These are phyloP conservation scores for Plebejus anna DNA, from an alignment of 2,888 invertebrate genomes.

Conservation along the genomic window DNA sequence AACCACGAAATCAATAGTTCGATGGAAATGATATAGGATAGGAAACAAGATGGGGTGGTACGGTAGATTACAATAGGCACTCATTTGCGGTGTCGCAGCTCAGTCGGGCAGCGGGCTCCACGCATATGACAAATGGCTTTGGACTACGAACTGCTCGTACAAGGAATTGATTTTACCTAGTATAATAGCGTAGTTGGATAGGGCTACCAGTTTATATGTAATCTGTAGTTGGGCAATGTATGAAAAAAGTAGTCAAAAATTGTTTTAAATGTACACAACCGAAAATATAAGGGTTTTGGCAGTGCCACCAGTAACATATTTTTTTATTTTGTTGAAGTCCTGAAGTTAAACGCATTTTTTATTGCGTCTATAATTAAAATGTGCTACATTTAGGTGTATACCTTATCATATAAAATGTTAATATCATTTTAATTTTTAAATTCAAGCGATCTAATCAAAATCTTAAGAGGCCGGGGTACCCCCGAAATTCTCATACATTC, in stretches of 20 bases:
- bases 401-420: too few relatives aligned
- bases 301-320: too few relatives aligned
- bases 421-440: too few relatives aligned
- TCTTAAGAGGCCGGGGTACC: too few relatives aligned
- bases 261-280: too few relatives aligned
- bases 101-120: not conserved
- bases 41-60: not conserved
- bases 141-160: constrained; percentile 2
- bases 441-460: too few relatives aligned
- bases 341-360: too few relatives aligned
- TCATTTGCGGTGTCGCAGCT: constrained; percentile 16
- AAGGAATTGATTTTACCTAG: constrained; percentile 14
- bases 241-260: not conserved
- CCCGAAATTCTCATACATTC: too few relatives aligned
- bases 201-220: not conserved
- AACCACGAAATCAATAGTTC: not conserved
- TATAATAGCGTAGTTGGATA: not conserved
- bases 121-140: constrained; percentile 5
- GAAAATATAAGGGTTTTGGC: too few relatives aligned
- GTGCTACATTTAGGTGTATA: too few relatives aligned
- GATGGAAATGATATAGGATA: not conserved
- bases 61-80: constrained; percentile 13
- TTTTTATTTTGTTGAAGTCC: too few relatives aligned
- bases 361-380: too few relatives aligned
- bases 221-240: not conserved